Percentiles rank a stretch among this genome's conserved stretches.
Conservation (phyloP, 35 echinoderm and acorn worm genomes). For the Apostichopus californicus region DNA sequence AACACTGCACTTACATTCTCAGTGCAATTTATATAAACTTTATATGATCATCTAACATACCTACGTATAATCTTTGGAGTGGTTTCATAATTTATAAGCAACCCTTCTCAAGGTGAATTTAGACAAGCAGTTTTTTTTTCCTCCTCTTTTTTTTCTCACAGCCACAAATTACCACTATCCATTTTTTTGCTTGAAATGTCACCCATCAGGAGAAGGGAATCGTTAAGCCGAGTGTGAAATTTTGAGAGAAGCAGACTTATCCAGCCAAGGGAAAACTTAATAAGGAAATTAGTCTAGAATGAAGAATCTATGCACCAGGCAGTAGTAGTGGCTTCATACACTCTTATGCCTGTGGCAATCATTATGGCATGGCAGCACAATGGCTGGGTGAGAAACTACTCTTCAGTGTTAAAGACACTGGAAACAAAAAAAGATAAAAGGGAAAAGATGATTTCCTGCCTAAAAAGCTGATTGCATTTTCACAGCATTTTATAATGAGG, state of each 20-base stretch:
- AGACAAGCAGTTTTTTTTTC: background rate
- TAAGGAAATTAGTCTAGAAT: conserved; percentile 23
- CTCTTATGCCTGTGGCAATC: background rate
- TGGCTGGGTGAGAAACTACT: background rate
- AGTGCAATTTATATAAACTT: too few relatives aligned
- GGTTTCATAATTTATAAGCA: too few relatives aligned
- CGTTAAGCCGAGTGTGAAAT: background rate
- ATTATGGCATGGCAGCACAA: background rate
- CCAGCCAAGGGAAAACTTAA: conserved; percentile 8
- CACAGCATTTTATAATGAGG: conserved; percentile 26
- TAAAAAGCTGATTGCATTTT: conserved; percentile 25
- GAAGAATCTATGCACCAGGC: background rate
- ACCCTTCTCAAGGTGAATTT: too few relatives aligned
- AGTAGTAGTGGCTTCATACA: background rate
- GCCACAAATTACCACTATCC: background rate
- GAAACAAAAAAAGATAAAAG: background rate
- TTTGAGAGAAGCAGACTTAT: background rate
- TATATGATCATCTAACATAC: too few relatives aligned
- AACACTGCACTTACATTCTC: too few relatives aligned
- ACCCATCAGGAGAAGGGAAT: background rate
- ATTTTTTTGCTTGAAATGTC: background rate
- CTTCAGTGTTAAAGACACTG: background rate
- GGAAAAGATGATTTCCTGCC: background rate
- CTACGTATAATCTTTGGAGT: too few relatives aligned
- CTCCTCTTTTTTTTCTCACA: background rate